Evolutionary conservation across 2,888 invertebrate genomes (phyloP).

Genomic region (Stegophylla sp.): DNA sequence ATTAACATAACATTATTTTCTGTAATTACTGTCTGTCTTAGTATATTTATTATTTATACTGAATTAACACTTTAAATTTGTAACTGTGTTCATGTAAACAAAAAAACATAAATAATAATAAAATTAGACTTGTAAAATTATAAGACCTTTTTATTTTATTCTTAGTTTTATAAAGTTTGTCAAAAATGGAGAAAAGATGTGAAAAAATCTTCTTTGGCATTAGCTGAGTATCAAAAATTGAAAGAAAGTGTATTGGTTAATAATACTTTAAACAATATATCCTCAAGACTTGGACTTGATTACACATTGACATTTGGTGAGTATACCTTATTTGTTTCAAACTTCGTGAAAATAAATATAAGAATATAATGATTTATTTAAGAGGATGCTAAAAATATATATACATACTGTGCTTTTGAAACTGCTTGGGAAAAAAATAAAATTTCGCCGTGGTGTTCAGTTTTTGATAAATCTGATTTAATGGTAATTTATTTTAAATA

Average conservation of each 20-base stretch:
- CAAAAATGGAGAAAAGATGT: conserved; percentile 75
- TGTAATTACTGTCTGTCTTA: too few relatives aligned
- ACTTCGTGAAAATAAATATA: conserved; percentile 4
- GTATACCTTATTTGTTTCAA: conserved; percentile 63
- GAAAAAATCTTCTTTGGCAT: conserved; percentile 72
- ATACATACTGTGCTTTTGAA: conserved; percentile 80
- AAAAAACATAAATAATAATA: too few relatives aligned
- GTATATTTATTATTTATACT: too few relatives aligned
- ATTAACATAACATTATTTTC: too few relatives aligned
- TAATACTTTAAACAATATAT: conserved; percentile 69
- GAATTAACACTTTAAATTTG: too few relatives aligned
- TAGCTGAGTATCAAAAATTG: conserved; percentile 70
- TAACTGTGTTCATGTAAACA: too few relatives aligned
- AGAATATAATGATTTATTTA: conserved; percentile 62
- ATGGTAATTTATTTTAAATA: conserved; percentile 65
- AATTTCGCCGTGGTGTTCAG: conserved; percentile 80
- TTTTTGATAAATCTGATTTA: conserved; percentile 70
- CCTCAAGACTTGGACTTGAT: conserved; percentile 70
- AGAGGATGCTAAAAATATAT: conserved; percentile 73
- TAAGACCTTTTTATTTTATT: conserved; percentile 61
- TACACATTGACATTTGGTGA: conserved; percentile 68
- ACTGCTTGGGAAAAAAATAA: conserved; percentile 75
- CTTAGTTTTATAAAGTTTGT: conserved; percentile 82
- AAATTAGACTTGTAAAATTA: not conserved
- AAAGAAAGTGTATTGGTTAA: conserved; percentile 69